A percentile compares a stretch with the other conserved stretches of the same genome.
phyloP scores from a whole-genome alignment of 2,797 vertebrate species.

The Menidia menidia region DNA sequence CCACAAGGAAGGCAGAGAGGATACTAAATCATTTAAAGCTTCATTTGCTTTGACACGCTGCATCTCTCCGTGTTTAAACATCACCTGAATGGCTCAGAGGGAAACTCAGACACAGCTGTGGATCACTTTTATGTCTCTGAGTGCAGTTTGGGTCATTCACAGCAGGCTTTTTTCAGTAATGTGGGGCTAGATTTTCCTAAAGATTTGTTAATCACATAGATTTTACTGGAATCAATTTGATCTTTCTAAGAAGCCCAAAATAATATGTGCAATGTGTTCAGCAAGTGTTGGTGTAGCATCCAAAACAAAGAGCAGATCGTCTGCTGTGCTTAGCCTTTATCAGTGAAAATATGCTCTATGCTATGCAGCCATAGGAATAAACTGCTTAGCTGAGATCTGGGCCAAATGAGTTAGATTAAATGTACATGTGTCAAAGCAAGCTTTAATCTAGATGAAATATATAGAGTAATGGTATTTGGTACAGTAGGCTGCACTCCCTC shows the following conservation, averaged over 20 bases:
- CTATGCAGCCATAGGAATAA: no score
- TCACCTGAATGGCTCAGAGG: neutral
- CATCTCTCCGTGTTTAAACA: neutral
- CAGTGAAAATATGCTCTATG: no score
- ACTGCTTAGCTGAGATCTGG: no score
- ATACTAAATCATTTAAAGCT: conserved; percentile 19
- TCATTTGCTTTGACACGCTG: conserved; percentile 28
- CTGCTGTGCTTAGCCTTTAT: no score
- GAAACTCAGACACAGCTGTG: conserved; percentile 14
- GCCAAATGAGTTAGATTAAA: neutral
- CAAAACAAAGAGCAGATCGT: no score
- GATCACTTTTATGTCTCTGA: neutral
- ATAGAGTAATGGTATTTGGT: no score
- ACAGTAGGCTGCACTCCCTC: no score
- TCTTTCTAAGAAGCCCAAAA: no score
- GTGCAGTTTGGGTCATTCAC: neutral
- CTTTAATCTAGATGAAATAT: no score
- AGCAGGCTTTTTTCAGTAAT: conserved; percentile 2
- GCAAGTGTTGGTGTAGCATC: no score
- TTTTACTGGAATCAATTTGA: neutral
- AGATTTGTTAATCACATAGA: neutral
- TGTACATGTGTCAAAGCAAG: conserved; percentile 13
- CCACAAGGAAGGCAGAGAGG: conserved; percentile 1
- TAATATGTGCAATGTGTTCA: no score
- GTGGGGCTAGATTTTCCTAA: neutral